Evolutionary conservation across 2,888 invertebrate species (phyloP), one percentile per base, ranked within the genome.

Genomic region (Eristalis pertinax): DNA sequence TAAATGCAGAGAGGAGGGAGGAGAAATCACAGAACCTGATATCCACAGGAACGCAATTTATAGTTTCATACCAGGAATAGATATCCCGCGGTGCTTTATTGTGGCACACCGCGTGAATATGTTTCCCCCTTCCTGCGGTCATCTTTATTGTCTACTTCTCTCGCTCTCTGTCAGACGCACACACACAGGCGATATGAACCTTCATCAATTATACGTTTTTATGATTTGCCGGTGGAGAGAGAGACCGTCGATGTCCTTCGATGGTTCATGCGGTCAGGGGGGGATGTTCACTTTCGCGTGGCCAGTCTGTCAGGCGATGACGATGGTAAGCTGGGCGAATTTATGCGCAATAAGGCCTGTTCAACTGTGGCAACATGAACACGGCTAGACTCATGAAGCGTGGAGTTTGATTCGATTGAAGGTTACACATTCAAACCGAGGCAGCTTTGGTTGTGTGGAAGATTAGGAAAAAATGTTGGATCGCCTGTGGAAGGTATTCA

Each of bases 71-170:
- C 73, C 72, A 64, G 78, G 83, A 83, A 78, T 83, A 63, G 68
- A 73, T 78, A 73, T 63, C 83, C 83, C 73, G 83, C 68, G 67
- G 83, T 73, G 78, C 72, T 78, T 83, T 83, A 73, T 63, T 72
- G 77, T 73, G 77, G 77, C 72, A 56, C n/a, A 50, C 77, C 82
- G 78, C 72, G 63, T 38, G 22, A 58, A 78, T 58, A 64, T 69
- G 38, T 67, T 38, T 50, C 13, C 24, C 43, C 50, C 50, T 32
- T 8, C 15, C 10, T n/a, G 2, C 26, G 29, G 26, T 15, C 38
- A 7, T 60, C 38, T 15, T 35, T 35, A 35, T 62, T 26, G 24
- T n/a, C 41, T 10, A n/a, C 35, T 8, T 24, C n/a, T n/a, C 24
- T 41, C 62, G 1, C 32, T 32, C 32, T 32, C 32, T 32, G 7